A percentile compares a stretch with the other conserved stretches of the same genome.
Evolutionary conservation across 2,888 invertebrate genomes (phyloP).

Genomic region (Anodontia alba): DNA sequence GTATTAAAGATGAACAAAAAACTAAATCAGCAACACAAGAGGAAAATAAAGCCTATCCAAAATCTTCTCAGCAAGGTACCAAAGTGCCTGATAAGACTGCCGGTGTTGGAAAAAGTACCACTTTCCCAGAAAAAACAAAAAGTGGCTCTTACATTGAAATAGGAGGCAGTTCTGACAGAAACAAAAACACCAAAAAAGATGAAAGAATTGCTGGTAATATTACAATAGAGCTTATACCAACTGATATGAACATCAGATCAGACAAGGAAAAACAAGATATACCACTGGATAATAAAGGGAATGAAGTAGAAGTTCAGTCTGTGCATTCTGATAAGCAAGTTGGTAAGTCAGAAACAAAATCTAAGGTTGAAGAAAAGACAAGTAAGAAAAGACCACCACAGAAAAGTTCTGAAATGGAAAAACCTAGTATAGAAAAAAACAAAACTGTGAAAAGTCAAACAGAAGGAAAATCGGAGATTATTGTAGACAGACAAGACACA

Average conservation of each 20-base stretch:
- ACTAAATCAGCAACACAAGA: too few relatives aligned
- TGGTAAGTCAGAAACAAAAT: background rate
- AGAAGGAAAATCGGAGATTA: too few relatives aligned
- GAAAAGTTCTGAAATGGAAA: too few relatives aligned
- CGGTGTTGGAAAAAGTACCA: too few relatives aligned
- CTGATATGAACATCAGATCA: background rate
- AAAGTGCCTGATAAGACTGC: too few relatives aligned
- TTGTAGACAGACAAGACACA: background rate
- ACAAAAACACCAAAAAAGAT: background rate
- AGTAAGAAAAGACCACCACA: too few relatives aligned
- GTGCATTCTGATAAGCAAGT: background rate
- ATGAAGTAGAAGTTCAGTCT: background rate
- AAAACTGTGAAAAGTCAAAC: too few relatives aligned
- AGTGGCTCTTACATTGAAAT: constrained; percentile 9
- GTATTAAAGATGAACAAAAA: too few relatives aligned
- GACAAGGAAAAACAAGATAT: background rate
- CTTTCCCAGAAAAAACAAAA: background rate
- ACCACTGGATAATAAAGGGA: background rate
- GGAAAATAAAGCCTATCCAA: too few relatives aligned
- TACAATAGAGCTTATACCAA: background rate
- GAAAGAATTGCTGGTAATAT: background rate
- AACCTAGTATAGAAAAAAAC: too few relatives aligned
- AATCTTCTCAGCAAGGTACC: too few relatives aligned
- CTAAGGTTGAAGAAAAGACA: too few relatives aligned
- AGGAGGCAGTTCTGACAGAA: background rate